Base-by-base conservation (phyloP, 2,113 vertebrate species). In the Clarias macrocephalus region DNA sequence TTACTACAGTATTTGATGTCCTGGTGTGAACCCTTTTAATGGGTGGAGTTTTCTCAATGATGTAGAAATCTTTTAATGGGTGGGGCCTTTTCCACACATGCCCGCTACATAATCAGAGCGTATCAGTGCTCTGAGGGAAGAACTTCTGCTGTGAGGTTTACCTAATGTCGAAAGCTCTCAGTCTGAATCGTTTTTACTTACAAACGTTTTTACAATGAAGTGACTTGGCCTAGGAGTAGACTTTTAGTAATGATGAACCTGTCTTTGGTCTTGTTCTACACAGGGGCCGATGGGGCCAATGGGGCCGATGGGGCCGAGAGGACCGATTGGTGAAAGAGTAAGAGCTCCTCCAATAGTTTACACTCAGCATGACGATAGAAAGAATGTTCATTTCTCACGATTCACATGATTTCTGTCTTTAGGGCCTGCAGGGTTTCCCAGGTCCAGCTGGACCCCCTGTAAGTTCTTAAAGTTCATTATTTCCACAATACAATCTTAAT, bases 391-490 rank as follows among this genome's bases (percentile, higher is more conserved):
- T 33, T 63, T 33, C 2, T 75, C n/a, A 1, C 8, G 48, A 48
- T 48, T 87, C 28, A 87, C 65, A 77, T 60, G 6, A 48, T 25
- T 65, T 68, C 1, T 72, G 23, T 77, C 23, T 68, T 85, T 62
- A 96, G 96, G 96, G 96, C 87, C 95, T 95, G 59, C 96, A 93
- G 89, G 96, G 96, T 11, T 95, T 96, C 85, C 95, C 95, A n/a
- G 95, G 95, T 65, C 89, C 93, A 80, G 0, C 92, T 85, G 95
- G 95, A 87, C 85, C 93, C 63, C 81, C 95, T 82, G 95, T 96
- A 92, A 95, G 95, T 94, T 3, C 10, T n/a, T n/a, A 9, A 25
- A 59, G 54, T 13, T 60, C 52, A 30, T 30, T 19, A 30, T 57
- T 42, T 37, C 8, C 63, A 19, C 4, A 37, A 42, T 12, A 8